A percentile compares a stretch with the other conserved stretches of the same genome.
These are phyloP conservation scores for Sarcophaga variegata DNA, from an alignment of 2,888 invertebrate genomes.

Conservation along the genomic window DNA sequence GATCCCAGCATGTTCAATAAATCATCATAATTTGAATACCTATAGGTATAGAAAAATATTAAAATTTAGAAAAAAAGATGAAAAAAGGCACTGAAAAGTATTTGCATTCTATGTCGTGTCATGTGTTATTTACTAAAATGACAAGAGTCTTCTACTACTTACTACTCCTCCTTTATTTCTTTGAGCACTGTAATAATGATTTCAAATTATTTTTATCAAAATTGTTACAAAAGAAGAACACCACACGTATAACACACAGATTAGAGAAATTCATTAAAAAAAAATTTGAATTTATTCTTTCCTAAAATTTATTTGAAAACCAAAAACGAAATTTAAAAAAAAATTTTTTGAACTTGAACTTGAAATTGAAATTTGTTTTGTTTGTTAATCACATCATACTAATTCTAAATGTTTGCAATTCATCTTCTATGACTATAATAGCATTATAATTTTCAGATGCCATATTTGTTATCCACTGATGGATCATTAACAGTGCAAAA, in stretches of 20 bases:
- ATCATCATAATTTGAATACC: too few species aligned
- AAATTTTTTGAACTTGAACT: neutral
- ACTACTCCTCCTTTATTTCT: neutral
- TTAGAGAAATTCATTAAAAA: neutral
- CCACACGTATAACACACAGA: neutral
- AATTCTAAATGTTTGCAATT: constrained; percentile 65
- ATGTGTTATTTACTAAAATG: neutral
- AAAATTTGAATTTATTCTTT: neutral
- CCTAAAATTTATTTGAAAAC: neutral
- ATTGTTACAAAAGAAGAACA: neutral
- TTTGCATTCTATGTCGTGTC: neutral
- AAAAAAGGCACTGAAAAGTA: neutral
- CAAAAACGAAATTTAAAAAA: neutral
- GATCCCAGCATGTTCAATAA: too few species aligned
- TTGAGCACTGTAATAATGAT: constrained; percentile 44
- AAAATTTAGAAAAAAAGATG: neutral
- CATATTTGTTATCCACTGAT: constrained; percentile 81
- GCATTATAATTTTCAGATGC: constrained; percentile 79
- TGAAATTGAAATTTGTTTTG: constrained; percentile 13
- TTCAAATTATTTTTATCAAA: neutral
- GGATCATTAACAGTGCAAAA: constrained; percentile 82
- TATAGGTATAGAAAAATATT: too few species aligned
- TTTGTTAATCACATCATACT: constrained; percentile 62
- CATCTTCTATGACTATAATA: constrained; percentile 66
- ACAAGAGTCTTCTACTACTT: neutral